Conservation (phyloP, 2,797 vertebrate genomes). For the Amblyraja radiata region DNA sequence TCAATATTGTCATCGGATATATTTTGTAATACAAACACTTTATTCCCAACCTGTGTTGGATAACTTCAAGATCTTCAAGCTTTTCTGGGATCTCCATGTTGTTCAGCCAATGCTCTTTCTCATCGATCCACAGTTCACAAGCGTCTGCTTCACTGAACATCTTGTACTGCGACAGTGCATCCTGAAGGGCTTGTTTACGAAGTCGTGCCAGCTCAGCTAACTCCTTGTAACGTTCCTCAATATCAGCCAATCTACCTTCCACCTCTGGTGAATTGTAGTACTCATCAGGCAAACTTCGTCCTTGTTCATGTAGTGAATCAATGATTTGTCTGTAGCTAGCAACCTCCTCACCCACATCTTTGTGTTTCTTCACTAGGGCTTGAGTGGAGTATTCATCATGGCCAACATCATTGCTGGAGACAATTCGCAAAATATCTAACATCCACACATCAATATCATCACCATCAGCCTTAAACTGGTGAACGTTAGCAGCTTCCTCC, state of each 20-base stretch:
- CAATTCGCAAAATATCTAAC: conserved; percentile 88
- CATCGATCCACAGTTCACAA: conserved; percentile 90
- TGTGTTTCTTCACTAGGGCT: conserved; percentile 94
- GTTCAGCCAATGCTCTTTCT: conserved; percentile 96
- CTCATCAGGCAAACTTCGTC: conserved; percentile 66
- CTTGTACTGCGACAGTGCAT: conserved; percentile 87
- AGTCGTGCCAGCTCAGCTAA: conserved; percentile 82
- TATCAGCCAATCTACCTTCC: conserved; percentile 72
- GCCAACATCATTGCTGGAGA: conserved; percentile 88
- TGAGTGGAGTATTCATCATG: conserved; percentile 95
- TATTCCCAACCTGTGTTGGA: conserved; percentile 80
- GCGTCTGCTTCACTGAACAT: conserved; percentile 88
- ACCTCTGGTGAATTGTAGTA: conserved; percentile 70
- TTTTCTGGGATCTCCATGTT: conserved; percentile 87
- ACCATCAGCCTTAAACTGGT: conserved; percentile 92
- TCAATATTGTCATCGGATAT: background rate
- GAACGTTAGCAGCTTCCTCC: conserved; percentile 81
- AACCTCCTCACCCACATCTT: conserved; percentile 90
- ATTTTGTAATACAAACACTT: background rate
- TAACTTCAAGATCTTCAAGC: conserved; percentile 86
- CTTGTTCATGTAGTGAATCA: conserved; percentile 83
- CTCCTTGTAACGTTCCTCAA: conserved; percentile 92
- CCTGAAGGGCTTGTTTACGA: conserved; percentile 89
- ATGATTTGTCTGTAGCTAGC: conserved; percentile 80
- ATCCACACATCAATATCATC: conserved; percentile 94